Evolutionary conservation across 2,113 vertebrate genomes (phyloP).

Genomic region (Tringa solitaria): DNA sequence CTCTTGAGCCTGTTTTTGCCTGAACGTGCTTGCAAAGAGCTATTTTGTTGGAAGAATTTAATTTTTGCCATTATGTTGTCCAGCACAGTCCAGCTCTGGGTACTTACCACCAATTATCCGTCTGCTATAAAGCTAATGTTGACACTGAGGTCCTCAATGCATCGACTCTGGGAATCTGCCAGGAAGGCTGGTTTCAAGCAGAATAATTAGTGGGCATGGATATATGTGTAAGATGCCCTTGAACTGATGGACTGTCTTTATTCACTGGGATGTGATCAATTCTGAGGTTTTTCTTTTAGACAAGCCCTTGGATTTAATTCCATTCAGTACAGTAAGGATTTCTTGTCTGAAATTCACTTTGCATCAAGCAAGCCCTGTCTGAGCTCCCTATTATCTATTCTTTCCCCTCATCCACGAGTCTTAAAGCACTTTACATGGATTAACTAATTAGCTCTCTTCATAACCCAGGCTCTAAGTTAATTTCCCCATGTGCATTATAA

Average conservation of each 20-base stretch:
- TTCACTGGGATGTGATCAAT: conserved; percentile 37
- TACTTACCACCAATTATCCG: conserved; percentile 64
- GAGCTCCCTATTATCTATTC: conserved; percentile 58
- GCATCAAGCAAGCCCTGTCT: conserved; percentile 30
- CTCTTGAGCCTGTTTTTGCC: not conserved
- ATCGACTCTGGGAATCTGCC: conserved; percentile 57
- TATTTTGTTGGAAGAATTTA: conserved; percentile 48
- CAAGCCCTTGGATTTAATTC: conserved; percentile 44
- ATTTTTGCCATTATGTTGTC: conserved; percentile 61
- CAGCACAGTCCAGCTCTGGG: conserved; percentile 41
- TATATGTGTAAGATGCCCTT: conserved; percentile 23
- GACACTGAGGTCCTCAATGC: conserved; percentile 59
- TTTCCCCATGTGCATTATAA: not conserved
- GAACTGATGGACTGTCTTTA: conserved; percentile 51
- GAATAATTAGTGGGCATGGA: conserved; percentile 57
- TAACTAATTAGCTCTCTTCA: conserved; percentile 66
- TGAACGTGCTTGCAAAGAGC: not conserved
- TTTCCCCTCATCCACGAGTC: conserved; percentile 33
- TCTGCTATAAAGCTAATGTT: conserved; percentile 64
- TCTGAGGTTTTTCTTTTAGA: conserved; percentile 17
- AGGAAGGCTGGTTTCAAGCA: conserved; percentile 46
- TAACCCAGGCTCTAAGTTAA: conserved; percentile 58
- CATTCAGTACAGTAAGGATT: conserved; percentile 39
- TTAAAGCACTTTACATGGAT: conserved; percentile 66
- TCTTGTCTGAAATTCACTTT: conserved; percentile 60